Base-by-base conservation (phyloP, 2,113 vertebrate species). In the Gnathonemus echidnorhynchus region DNA sequence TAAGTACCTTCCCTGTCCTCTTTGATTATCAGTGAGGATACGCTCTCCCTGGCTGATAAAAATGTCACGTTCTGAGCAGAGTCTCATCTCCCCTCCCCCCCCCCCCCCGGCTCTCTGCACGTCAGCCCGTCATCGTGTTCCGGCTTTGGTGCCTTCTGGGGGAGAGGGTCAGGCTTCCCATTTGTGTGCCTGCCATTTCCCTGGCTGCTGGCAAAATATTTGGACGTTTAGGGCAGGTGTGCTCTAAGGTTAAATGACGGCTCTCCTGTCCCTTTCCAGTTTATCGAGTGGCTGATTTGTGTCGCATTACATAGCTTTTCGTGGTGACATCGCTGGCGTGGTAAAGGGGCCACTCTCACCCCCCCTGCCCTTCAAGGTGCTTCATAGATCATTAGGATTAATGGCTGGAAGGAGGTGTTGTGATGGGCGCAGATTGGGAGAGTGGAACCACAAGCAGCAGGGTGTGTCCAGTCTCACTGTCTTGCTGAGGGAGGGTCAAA, bases 381-480 rank as follows among this genome's bases (percentile, higher is more conserved):
- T 56, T 56, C 35, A n/a, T 80, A 80, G 74, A 80, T 80, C 74
- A 80, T 80, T 49, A 49, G 62, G 39, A 87, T 86, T 66, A 45
- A 62, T 62, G 53, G 42, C 80, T 46, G 77, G 21, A 92, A 87
- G 91, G 90, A 83, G 94, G 90, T 92, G 88, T 66, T 90, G 90
- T 91, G 92, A 93, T 90, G 88, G 91, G 89, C n/a, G 85, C 90
- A 88, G 92, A 90, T 92, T 92, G 89, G 89, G 91, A 49, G 83
- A 42, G 83, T 87, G n/a, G 56, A 66, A 27, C 90, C 90, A 66
- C 74, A 91, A 92, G 86, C 92, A 90, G 90, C 91, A 87, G 92
- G 92, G 90, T 93, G 93, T 94, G 93, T 94, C 93, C 93, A 93
- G 91, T 93, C 92, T 94, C 92, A 90, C 94, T 94, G 93, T 93